A percentile compares a stretch with the other conserved stretches of the same genome.
Conservation (phyloP, 1,140 invertebrate species). For the Anastrepha ludens region DNA sequence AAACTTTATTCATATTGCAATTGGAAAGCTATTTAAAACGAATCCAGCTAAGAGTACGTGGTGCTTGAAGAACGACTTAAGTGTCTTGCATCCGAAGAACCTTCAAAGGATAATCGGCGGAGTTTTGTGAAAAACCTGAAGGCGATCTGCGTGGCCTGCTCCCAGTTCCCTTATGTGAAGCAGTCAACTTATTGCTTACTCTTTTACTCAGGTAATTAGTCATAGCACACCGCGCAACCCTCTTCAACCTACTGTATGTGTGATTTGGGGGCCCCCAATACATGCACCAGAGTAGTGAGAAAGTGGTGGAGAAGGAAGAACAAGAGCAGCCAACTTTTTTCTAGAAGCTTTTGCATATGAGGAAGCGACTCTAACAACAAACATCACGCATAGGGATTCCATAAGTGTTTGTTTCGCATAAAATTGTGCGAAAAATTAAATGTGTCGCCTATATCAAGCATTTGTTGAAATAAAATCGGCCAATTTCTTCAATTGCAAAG, state of each 20-base stretch:
- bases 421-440: background rate
- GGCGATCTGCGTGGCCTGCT: background rate
- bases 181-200: background rate
- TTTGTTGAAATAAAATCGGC: background rate
- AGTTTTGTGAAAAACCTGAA: constrained; percentile 1
- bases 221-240: background rate
- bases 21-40: background rate
- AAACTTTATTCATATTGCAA: constrained; percentile 7
- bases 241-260: background rate
- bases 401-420: too few relatives aligned
- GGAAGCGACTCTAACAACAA: background rate
- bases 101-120: background rate
- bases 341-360: background rate
- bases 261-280: background rate
- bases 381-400: background rate
- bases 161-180: background rate
- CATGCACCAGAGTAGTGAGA: background rate
- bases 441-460: background rate
- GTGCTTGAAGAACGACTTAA: background rate
- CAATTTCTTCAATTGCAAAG: background rate
- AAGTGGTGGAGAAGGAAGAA: constrained; percentile 34
- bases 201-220: constrained; percentile 32
- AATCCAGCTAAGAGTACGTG: background rate
- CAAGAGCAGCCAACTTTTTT: background rate
- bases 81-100: background rate